Evolutionary conservation across 2,113 vertebrate genomes (phyloP), one percentile per base, ranked within the genome.

Genomic region (Trichomycterus rosablanca): DNA sequence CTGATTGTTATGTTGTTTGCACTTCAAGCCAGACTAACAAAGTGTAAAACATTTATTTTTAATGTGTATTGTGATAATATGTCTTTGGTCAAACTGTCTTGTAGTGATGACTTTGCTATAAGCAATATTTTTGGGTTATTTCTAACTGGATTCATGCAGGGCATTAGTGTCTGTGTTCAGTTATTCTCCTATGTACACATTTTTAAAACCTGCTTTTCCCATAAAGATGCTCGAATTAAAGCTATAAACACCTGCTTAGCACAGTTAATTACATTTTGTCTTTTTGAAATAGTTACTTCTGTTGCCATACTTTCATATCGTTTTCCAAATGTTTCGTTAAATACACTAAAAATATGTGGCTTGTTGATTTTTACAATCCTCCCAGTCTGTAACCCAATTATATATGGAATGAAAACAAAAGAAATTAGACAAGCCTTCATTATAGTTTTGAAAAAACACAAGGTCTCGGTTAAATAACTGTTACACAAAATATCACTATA

Each of bases 111-210:
- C 50, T 12, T 51, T 0, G 64, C 54, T 12, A 10, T 73, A 7
- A 76, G 73, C 63, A 73, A 70, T 14, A 56, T 76, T 11, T 73
- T 70, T n/a, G 67, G 67, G 4, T 59, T 76, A 37, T 34, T 24
- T 20, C 46, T 67, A 5, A 70, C 70, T 56, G 74, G 37, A 3
- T 49, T 67, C 30, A 46, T 73, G 5, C 70, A 76, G 49, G 8
- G 18, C 3, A 16, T 51, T 15, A 59, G 53, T 56, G 2, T 76
- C 19, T 12, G 14, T n/a, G 9, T 69, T 22, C 59, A 70, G 18
- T 23, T 76, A 12, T 76, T 52, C 40, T 73, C 74, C 3, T 76
- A 76, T 26, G 18, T 34, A 8, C 24, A 60, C 11, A 73, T 76
- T 60, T 19, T 76, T 7, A 58, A 42, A 7, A 54, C 49, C 2